phyloP scores from a whole-genome alignment of 2,888 invertebrate species.

The Cremastinae sp. region DNA sequence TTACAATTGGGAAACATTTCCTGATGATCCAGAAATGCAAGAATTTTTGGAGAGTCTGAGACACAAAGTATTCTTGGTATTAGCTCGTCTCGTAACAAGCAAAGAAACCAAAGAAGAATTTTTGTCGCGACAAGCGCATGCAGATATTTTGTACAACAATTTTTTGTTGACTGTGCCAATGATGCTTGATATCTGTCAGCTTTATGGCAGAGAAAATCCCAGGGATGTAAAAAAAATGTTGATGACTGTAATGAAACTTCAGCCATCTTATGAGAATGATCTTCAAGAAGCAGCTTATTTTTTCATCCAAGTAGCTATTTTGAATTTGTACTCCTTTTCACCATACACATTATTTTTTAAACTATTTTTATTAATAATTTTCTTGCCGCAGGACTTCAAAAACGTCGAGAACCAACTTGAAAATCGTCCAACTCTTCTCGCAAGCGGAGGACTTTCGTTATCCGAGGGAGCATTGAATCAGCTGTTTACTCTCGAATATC shows the following conservation, averaged over 20 bases:
- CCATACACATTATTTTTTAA: no score
- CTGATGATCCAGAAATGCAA: conserved; percentile 79
- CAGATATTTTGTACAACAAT: conserved; percentile 88
- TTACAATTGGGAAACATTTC: conserved; percentile 81
- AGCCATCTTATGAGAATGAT: conserved; percentile 86
- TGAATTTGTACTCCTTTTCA: no score
- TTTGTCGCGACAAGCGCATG: conserved; percentile 85
- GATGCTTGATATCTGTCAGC: conserved; percentile 88
- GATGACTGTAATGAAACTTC: conserved; percentile 84
- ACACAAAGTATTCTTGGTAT: conserved; percentile 85
- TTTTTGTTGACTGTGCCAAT: conserved; percentile 92
- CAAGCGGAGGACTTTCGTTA: conserved; percentile 69
- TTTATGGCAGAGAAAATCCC: conserved; percentile 87
- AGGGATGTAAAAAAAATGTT: conserved; percentile 84
- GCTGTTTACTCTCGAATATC: conserved; percentile 79
- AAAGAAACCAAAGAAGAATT: conserved; percentile 83
- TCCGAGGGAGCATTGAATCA: conserved; percentile 62
- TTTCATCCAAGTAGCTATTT: conserved; percentile 82
- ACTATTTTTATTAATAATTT: no score
- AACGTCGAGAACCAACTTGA: conserved; percentile 73
- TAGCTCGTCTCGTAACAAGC: conserved; percentile 89
- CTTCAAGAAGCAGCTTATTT: conserved; percentile 81
- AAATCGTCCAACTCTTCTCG: conserved; percentile 68
- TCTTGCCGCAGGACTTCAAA: conserved; percentile 78
- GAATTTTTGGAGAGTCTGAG: conserved; percentile 83